These are phyloP conservation scores for Trichogramma pretiosum DNA, from an alignment of 1,140 invertebrate genomes.

Conservation along the genomic window DNA sequence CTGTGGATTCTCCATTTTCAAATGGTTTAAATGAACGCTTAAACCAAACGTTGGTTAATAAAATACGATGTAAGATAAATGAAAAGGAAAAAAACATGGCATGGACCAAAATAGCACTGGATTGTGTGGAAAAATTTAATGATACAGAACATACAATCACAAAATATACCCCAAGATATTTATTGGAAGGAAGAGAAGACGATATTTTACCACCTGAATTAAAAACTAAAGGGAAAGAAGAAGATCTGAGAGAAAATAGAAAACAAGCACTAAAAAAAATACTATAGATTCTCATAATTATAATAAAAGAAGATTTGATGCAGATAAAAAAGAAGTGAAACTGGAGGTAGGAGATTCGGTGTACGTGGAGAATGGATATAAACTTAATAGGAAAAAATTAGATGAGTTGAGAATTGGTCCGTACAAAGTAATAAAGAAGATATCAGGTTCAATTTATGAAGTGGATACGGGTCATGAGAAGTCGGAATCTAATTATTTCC, in stretches of 20 bases:
- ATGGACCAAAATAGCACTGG: not conserved
- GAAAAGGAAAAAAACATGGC: not conserved
- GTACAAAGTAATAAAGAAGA: not conserved
- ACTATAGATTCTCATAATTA: no score
- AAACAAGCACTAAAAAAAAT: not conserved
- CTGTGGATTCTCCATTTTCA: slow-evolving; percentile 7
- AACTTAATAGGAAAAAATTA: no score
- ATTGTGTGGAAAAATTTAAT: not conserved
- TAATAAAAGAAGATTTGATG: not conserved
- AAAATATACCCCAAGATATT: not conserved
- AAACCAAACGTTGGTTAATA: slow-evolving; percentile 7
- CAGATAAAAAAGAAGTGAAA: not conserved
- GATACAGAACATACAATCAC: no score
- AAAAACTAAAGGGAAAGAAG: no score
- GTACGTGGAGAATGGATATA: not conserved
- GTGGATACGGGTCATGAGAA: not conserved
- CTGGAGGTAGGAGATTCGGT: not conserved
- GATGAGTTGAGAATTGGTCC: not conserved
- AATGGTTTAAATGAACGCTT: slow-evolving; percentile 18
- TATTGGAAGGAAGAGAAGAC: not conserved
- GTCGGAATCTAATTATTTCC: slow-evolving; percentile 13
- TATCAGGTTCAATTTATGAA: not conserved
- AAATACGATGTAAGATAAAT: not conserved
- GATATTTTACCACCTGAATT: not conserved
- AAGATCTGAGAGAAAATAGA: not conserved